Evolutionary conservation across 2,113 vertebrate genomes (phyloP).

Genomic region (Chamaetylas fuelleborni): DNA sequence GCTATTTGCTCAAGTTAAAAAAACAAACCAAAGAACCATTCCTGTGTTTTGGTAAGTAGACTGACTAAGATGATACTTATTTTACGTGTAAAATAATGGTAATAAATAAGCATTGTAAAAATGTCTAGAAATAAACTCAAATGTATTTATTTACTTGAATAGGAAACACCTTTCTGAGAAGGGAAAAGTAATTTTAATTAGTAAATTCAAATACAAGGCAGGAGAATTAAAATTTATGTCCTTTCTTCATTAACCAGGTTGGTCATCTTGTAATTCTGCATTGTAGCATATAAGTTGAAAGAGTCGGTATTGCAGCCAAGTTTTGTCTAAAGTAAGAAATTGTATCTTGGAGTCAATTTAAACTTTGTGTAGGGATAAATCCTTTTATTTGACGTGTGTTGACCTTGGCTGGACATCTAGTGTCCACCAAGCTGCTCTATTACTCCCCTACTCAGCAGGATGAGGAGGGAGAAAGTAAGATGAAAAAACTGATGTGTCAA

Average conservation of each 20-base stretch:
- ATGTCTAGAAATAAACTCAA: not conserved
- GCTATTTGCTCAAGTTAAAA: not conserved
- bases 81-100: not conserved
- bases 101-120: not conserved
- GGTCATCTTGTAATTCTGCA: not conserved
- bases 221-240: not conserved
- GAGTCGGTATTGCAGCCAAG: not conserved
- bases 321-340: not conserved
- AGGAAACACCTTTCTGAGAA: not conserved
- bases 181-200: not conserved
- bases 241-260: not conserved
- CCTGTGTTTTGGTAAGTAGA: not conserved
- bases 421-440: not conserved
- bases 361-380: not conserved
- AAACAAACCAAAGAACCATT: not conserved
- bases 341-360: not conserved
- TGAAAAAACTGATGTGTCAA: not conserved
- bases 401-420: not conserved
- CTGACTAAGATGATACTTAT: not conserved
- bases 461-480: not conserved
- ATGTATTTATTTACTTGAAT: not conserved
- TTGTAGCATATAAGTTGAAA: not conserved
- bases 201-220: not conserved
- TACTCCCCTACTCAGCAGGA: not conserved
- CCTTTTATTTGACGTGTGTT: not conserved